phyloP scores from a whole-genome alignment of 2,113 vertebrate genomes.

The Antechinus flavipes region DNA sequence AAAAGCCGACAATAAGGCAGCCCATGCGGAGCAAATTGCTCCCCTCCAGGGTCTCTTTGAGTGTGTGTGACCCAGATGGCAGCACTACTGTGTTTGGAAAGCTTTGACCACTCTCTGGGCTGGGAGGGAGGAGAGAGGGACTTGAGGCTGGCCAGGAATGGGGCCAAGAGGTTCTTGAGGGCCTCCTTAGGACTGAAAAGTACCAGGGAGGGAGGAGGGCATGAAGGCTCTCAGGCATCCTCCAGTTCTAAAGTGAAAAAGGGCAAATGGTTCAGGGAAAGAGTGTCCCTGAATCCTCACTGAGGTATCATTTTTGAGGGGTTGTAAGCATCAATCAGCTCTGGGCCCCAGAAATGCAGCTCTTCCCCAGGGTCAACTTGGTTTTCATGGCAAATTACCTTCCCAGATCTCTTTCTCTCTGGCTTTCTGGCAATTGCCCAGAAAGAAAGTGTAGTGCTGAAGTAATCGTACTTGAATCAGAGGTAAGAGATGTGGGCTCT shows the following conservation, averaged over 20 bases:
- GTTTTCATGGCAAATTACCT: not conserved
- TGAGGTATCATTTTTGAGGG: not conserved
- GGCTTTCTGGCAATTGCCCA: not conserved
- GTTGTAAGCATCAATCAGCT: not conserved
- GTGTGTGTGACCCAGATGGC: constrained; percentile 3
- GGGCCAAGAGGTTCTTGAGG: not conserved
- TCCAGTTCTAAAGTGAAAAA: not conserved
- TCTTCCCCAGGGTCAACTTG: not conserved
- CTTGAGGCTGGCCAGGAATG: not conserved
- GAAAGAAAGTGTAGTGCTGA: not conserved
- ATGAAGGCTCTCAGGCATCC: not conserved
- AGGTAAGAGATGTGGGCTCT: not conserved
- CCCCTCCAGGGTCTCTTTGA: not conserved
- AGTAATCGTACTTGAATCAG: not conserved
- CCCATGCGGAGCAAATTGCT: not conserved
- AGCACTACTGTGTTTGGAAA: not conserved
- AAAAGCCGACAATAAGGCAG: not conserved
- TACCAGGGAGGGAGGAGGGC: not conserved
- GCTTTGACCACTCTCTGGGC: not conserved
- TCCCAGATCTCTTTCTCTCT: not conserved
- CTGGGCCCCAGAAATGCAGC: not conserved
- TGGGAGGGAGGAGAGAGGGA: not conserved
- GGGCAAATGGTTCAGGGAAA: not conserved
- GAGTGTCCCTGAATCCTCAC: not conserved
- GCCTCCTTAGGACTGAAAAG: not conserved